Base-by-base conservation (phyloP, 2,113 vertebrate species). In the Turnix velox region DNA sequence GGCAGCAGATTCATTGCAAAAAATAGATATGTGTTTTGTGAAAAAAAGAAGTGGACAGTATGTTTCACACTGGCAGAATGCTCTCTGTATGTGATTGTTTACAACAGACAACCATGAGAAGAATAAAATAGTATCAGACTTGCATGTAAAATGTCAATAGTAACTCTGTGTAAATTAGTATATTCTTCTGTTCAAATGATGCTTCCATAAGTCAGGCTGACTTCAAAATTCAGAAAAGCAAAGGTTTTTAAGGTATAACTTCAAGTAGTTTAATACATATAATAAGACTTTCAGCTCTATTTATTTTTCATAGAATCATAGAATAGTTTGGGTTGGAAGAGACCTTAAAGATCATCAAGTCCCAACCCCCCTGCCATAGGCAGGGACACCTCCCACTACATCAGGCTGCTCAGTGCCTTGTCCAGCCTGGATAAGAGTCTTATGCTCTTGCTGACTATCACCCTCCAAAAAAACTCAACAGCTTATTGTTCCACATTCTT, bases 151-250 rank as follows among this genome's bases (percentile, higher is more conserved):
- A 89, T 33, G 15, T 28, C 40, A 74, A 8, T 57, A 57, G 1
- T 88, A 91, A 89, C 84, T 78, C 63, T 28, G 68, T 71, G 66
- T 72, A 93, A 84, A 94, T 87, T 63, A 78, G 18, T 18, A 63
- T 37, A 67, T n/a, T 14, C 16, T 67, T 84, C 80, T n/a, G 42
- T 82, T 89, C 61, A 81, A 46, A 59, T 63, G 77, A 63, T 51
- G 10, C 43, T 63, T 63, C 20, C 22, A 58, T 71, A 92, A 88
- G 31, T 75, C 24, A 55, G 23, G 63, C 46, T 40, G 13, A 6
- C 8, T 84, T 88, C 19, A 93, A 90, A 88, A 86, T 90, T 18
- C 37, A 72, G 48, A 77, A 67, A 62, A 78, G 11, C 3, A 30
- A 20, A 58, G 12, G 14, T 62, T 13, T 90, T 59, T 43, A 40